Evolutionary conservation across 2,888 invertebrate genomes (phyloP), one percentile per base, ranked within the genome.

Genomic region (Platycheirus albimanus): DNA sequence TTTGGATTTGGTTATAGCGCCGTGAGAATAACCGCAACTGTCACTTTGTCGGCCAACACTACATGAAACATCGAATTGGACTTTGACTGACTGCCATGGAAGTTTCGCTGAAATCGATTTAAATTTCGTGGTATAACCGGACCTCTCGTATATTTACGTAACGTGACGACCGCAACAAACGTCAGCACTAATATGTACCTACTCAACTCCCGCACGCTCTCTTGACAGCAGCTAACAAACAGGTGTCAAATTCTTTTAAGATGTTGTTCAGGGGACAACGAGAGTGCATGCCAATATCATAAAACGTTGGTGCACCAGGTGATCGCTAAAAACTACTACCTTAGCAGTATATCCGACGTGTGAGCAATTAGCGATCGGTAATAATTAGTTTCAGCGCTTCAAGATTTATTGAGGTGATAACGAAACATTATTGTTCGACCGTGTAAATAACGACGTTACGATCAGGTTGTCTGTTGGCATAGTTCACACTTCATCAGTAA

Each of bases 361-460:
- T 63, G 66, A 72, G 66, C 71, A 77, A 81, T 81, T 81, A 77
- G 63, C 79, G 52, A 33, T 20, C 13, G n/a, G 13, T 56, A 24
- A 28, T 78, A 78, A 72, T 78, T 72, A 58, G 52, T 64, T 41
- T 49, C 45, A 66, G n/a, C 28, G 49, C 43, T 43, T 45, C 49
- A 51, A 61, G 81, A 81, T 77, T 81, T 63, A 81, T 81, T 41
- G 49, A 81, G 61, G 71, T 77, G 77, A 81, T 77, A 81, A 66
- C 43, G 15, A 41, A 45, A 54, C 66, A 63, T 47, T 61, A 61
- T 58, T 38, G 41, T 61, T 47, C 54, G 77, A 54, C 81, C 76
- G 54, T 81, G 81, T 77, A 77, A 49, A 72, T 75, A 81, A 67
- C 67, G 71, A 77, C 61, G 36, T 63, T 8, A 36, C 17, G 58